Evolutionary conservation across 2,797 vertebrate species (phyloP).

Genomic region (Pseudotriccus pelzelni): DNA sequence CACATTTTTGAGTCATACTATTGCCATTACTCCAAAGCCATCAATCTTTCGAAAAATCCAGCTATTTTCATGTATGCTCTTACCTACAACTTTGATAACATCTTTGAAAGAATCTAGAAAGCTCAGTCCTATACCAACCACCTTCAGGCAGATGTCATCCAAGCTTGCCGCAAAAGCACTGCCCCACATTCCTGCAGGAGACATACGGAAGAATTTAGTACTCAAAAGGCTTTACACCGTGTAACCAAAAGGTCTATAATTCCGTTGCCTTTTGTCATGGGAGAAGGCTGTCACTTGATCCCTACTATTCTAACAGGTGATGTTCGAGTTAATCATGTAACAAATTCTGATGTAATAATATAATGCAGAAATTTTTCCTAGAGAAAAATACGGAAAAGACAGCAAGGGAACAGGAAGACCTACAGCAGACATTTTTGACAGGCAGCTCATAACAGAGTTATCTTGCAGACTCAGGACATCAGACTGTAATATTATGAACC

Average conservation of each 20-base stretch:
- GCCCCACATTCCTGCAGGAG: constrained; percentile 77
- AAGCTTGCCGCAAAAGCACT: constrained; percentile 82
- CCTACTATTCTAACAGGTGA: not conserved
- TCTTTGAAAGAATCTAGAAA: constrained; percentile 70
- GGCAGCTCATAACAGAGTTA: not conserved
- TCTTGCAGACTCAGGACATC: not conserved
- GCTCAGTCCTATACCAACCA: constrained; percentile 51
- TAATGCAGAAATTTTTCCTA: not conserved
- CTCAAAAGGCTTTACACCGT: not conserved
- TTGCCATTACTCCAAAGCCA: not conserved
- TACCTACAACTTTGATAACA: constrained; percentile 72
- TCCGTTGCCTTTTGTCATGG: not conserved
- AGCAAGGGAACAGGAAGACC: not conserved
- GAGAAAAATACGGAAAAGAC: not conserved
- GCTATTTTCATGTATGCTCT: not conserved
- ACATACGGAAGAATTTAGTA: not conserved
- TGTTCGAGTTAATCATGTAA: not conserved
- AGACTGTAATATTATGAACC: not conserved
- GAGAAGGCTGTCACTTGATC: not conserved
- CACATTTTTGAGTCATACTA: not conserved
- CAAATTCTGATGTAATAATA: not conserved
- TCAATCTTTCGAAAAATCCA: not conserved
- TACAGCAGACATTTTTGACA: not conserved
- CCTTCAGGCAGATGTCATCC: constrained; percentile 77
- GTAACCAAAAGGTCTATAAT: not conserved